phyloP scores from a whole-genome alignment of 2,888 invertebrate genomes.

The Shargacucullia verbasci region DNA sequence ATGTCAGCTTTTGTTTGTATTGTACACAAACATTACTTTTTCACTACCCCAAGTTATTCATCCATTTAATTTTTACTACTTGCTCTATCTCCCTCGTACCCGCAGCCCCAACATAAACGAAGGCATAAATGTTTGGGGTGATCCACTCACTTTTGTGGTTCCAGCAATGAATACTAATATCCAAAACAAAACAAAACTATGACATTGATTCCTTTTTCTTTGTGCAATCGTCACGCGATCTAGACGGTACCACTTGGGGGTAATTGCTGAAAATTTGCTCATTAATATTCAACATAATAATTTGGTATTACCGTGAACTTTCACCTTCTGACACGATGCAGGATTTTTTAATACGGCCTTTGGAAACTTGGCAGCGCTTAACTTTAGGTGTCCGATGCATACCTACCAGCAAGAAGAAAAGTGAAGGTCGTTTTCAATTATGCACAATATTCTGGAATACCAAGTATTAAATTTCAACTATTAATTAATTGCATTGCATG shows the following conservation, averaged over 20 bases:
- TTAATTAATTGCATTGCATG: slow-evolving; percentile 32
- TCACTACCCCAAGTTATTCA: slow-evolving; percentile 44
- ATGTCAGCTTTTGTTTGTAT: slow-evolving; percentile 38
- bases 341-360: slow-evolving; percentile 74
- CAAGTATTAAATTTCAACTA: slow-evolving; percentile 22
- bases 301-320: slow-evolving; percentile 81
- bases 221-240: slow-evolving; percentile 75
- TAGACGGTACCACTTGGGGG: slow-evolving; percentile 78
- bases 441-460: slow-evolving; percentile 6
- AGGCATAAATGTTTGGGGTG: slow-evolving; percentile 51
- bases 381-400: slow-evolving; percentile 42
- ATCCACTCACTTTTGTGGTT: slow-evolving; percentile 50
- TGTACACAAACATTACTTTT: slow-evolving; percentile 38
- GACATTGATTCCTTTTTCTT: slow-evolving; percentile 71
- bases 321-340: slow-evolving; percentile 71
- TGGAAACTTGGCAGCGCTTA: slow-evolving; percentile 59
- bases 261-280: slow-evolving; percentile 77
- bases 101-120: slow-evolving; percentile 33
- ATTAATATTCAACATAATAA: slow-evolving; percentile 81
- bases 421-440: slow-evolving; percentile 40
- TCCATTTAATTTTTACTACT: slow-evolving; percentile 49
- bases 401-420: slow-evolving; percentile 44
- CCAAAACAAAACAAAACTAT: slow-evolving; percentile 66
- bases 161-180: slow-evolving; percentile 65
- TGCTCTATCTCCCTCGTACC: slow-evolving; percentile 35